These are phyloP conservation scores for Araneus ventricosus DNA, from an alignment of 1,140 invertebrate species.

Conservation along the genomic window DNA sequence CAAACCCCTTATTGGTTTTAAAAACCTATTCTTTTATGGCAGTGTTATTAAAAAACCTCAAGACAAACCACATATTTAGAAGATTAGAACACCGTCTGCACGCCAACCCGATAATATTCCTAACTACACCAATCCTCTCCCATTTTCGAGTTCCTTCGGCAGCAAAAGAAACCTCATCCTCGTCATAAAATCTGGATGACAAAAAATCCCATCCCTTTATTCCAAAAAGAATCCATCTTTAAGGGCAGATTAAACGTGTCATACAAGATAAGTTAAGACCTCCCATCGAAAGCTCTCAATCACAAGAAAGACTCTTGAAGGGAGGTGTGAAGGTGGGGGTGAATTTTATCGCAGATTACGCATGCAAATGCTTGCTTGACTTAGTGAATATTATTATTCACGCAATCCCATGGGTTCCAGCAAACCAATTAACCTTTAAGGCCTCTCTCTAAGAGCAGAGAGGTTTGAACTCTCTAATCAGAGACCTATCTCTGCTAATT, in stretches of 20 bases:
- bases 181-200: background rate
- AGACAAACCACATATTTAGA: no score
- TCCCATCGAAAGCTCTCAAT: constrained; percentile 37
- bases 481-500: constrained; percentile 67
- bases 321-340: constrained; percentile 29
- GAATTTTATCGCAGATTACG: constrained; percentile 58
- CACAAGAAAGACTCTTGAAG: constrained; percentile 32
- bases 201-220: background rate
- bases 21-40: no score
- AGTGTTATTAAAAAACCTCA: no score
- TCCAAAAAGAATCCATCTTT: background rate
- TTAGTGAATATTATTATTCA: constrained; percentile 64
- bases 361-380: constrained; percentile 65
- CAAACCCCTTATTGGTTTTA: no score
- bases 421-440: constrained; percentile 67
- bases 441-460: constrained; percentile 52
- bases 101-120: background rate
- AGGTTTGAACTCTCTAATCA: constrained; percentile 66
- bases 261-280: constrained; percentile 28
- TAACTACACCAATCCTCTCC: background rate
- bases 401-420: constrained; percentile 45
- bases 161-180: background rate
- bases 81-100: no score
- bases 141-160: background rate
- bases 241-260: constrained; percentile 21